Conservation (phyloP, 2,113 vertebrate species). For the Cyprinodon variegatus region DNA sequence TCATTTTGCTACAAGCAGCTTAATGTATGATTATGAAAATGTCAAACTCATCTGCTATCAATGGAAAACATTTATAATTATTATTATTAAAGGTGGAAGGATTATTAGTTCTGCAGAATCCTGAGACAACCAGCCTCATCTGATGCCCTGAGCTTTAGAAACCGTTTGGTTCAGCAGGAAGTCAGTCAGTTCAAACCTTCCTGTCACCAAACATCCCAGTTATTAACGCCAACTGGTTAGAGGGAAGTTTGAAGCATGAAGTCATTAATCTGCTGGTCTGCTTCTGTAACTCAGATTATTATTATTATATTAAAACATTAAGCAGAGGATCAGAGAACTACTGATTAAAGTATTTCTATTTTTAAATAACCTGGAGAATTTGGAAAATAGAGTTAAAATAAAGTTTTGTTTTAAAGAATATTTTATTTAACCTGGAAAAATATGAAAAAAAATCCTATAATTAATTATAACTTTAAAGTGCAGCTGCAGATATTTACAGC, state of each 20-base stretch:
- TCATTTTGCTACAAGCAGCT: neutral
- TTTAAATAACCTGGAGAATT: neutral
- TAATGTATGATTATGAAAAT: neutral
- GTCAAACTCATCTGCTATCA: neutral
- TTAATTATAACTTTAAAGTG: neutral
- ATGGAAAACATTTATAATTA: neutral
- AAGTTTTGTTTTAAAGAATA: neutral
- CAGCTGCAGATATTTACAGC: neutral
- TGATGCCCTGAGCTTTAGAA: too few species aligned
- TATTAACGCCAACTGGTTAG: neutral
- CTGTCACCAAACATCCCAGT: too few species aligned
- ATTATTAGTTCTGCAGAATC: too few species aligned
- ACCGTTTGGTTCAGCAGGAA: too few species aligned
- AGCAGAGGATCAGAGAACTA: neutral
- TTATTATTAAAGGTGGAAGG: too few species aligned
- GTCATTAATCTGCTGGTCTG: neutral
- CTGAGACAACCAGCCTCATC: too few species aligned
- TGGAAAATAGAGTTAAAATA: neutral
- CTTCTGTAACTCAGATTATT: neutral
- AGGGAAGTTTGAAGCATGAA: neutral
- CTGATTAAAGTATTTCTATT: neutral
- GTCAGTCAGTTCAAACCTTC: too few species aligned
- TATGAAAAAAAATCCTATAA: neutral
- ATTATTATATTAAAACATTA: neutral
- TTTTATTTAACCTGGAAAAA: neutral